Evolutionary conservation across 1,140 invertebrate genomes (phyloP), one percentile per base, ranked within the genome.

Genomic region (Campoletis sonorensis): DNA sequence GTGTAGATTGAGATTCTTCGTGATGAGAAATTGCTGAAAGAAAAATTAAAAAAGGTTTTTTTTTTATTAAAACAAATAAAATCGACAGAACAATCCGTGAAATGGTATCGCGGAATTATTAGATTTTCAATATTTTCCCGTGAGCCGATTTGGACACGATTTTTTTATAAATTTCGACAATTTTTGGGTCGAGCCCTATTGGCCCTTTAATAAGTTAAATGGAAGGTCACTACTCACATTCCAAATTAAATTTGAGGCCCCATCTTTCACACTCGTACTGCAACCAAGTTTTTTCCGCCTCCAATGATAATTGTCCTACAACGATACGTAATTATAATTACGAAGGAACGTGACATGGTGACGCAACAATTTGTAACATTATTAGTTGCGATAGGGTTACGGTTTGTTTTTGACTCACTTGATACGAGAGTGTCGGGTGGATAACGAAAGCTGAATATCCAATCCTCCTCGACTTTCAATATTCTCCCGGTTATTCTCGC

Each of bases 361-460:
- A 70, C 67, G 26, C 67, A 70, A 70, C 30, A 70, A 33, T 4
- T 70, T 33, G 67, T 21, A 70, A 70, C 30, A n/a, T n/a, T 70
- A 7, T 30, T 33, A 27, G 30, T 30, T 70, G 13, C 30, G 30
- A 64, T 11, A 23, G 26, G n/a, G 23, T 26, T 70, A 70, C 30
- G 10, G 18, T 3, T 30, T 75, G 4, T 21, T 27, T 61, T 58
- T 16, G 71, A 94, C 95, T 95, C 92, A 96, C 96, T 94, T 83
- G 96, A 94, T 93, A 97, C 89, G 90, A 94, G 84, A 78, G 94
- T 95, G 86, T 97, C 96, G 49, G 97, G 96, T 51, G 97, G 97
- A 92, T 97, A 97, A 81, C 97, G 94, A 91, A 98, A 98, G 84
- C 97, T 97, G 92, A 98, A 98, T 86, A 98, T 97, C 97, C 97